Evolutionary conservation across 2,113 vertebrate genomes (phyloP).

Genomic region (Speoplatyrhinus poulsoni): DNA sequence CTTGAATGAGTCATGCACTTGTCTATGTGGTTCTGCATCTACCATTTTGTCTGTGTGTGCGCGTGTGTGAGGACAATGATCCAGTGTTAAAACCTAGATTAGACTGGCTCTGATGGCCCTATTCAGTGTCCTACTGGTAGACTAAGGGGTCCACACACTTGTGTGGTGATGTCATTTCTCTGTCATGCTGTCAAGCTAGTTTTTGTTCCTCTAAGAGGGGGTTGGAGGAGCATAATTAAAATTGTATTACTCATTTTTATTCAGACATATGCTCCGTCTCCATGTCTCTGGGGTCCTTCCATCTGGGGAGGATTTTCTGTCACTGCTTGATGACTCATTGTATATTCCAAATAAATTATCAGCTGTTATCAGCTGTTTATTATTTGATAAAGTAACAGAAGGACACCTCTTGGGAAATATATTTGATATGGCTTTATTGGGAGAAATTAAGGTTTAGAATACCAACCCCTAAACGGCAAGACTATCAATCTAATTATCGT

Average conservation of each 20-base stretch:
- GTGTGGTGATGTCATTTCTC: slow-evolving; percentile 44
- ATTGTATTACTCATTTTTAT: slow-evolving; percentile 27
- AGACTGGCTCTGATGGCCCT: slow-evolving; percentile 12
- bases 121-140: slow-evolving; percentile 15
- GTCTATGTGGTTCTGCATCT: slow-evolving; percentile 9
- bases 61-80: slow-evolving; percentile 25
- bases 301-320: slow-evolving; percentile 3
- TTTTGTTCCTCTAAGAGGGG: slow-evolving; percentile 29
- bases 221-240: neutral
- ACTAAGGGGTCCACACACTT: slow-evolving; percentile 4
- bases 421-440: no score
- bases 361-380: slow-evolving; percentile 22
- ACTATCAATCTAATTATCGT: no score
- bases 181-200: slow-evolving; percentile 28
- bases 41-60: neutral
- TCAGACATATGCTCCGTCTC: slow-evolving; percentile 20
- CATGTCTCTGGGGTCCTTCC: slow-evolving; percentile 16
- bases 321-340: slow-evolving; percentile 9
- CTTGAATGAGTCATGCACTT: neutral
- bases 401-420: no score
- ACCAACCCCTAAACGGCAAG: no score
- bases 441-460: no score
- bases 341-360: slow-evolving; percentile 13
- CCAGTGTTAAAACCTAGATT: slow-evolving; percentile 22
- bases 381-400: no score